Evolutionary conservation across 2,113 vertebrate species (phyloP).

Genomic region (Pica pica): DNA sequence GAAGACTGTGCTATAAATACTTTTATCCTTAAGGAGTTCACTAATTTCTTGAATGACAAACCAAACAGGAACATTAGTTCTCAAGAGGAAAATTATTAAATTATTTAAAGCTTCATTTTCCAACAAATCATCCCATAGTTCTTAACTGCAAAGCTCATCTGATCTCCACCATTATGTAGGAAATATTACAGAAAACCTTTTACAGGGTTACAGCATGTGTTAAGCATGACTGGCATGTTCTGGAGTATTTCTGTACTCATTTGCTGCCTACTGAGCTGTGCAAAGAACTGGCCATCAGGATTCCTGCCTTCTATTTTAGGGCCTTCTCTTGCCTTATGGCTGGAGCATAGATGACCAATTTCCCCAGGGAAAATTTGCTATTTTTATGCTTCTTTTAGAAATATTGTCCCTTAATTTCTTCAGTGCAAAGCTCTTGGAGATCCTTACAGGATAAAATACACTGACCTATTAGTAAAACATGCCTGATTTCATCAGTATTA

Average conservation of each 20-base stretch:
- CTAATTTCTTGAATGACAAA: slow-evolving; percentile 15
- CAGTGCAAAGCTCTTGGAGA: neutral
- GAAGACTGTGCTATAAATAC: slow-evolving; percentile 85
- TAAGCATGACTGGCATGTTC: slow-evolving; percentile 5
- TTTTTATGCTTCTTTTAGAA: neutral
- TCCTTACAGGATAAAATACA: neutral
- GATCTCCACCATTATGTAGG: neutral
- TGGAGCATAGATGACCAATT: neutral
- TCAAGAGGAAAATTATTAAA: neutral
- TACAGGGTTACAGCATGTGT: neutral
- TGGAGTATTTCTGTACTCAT: neutral
- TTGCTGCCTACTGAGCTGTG: neutral
- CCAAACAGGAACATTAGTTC: neutral
- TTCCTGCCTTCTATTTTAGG: neutral
- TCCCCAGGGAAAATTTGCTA: neutral
- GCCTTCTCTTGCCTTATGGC: neutral
- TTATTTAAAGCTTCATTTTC: neutral
- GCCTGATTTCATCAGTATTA: neutral
- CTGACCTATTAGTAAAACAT: neutral
- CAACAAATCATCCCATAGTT: neutral
- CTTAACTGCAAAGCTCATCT: neutral
- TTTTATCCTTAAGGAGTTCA: slow-evolving; percentile 68
- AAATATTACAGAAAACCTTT: neutral
- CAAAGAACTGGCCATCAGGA: neutral
- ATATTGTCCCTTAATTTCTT: neutral